These are phyloP conservation scores for Eleginops maclovinus DNA, from an alignment of 2,113 vertebrate species.

Conservation along the genomic window DNA sequence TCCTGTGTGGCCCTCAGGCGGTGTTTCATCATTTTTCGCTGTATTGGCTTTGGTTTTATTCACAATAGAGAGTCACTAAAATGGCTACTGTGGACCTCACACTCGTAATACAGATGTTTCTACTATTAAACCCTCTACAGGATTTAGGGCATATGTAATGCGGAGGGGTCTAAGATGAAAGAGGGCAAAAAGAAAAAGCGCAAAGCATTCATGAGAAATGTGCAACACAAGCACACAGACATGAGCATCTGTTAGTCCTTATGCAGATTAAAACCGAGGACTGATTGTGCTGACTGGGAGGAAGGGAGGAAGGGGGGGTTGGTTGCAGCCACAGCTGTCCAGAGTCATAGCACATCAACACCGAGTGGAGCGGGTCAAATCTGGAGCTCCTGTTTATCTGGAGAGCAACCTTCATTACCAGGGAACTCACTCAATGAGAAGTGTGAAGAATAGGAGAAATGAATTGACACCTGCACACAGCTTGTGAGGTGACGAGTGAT, in stretches of 20 bases:
- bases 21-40: constrained; percentile 40
- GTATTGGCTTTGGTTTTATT: constrained; percentile 32
- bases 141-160: constrained; percentile 1
- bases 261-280: constrained; percentile 69
- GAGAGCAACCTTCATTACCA: constrained; percentile 32
- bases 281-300: constrained; percentile 63
- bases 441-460: constrained; percentile 15
- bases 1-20: constrained; percentile 50
- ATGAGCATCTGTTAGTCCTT: constrained; percentile 70
- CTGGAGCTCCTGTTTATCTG: constrained; percentile 43
- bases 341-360: constrained; percentile 61
- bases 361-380: constrained; percentile 56
- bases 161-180: constrained; percentile 35
- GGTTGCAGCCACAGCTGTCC: constrained; percentile 66
- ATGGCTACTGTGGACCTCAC: constrained; percentile 10
- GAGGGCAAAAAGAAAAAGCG: background rate
- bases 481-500: constrained; percentile 10
- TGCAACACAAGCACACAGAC: constrained; percentile 64
- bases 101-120: background rate
- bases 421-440: constrained; percentile 10
- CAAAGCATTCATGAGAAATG: constrained; percentile 41
- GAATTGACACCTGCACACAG: constrained; percentile 18
- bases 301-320: background rate
- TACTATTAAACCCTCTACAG: constrained; percentile 16
- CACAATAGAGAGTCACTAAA: constrained; percentile 16